Conservation (phyloP, 2,113 vertebrate genomes). For the Balaeniceps rex region DNA sequence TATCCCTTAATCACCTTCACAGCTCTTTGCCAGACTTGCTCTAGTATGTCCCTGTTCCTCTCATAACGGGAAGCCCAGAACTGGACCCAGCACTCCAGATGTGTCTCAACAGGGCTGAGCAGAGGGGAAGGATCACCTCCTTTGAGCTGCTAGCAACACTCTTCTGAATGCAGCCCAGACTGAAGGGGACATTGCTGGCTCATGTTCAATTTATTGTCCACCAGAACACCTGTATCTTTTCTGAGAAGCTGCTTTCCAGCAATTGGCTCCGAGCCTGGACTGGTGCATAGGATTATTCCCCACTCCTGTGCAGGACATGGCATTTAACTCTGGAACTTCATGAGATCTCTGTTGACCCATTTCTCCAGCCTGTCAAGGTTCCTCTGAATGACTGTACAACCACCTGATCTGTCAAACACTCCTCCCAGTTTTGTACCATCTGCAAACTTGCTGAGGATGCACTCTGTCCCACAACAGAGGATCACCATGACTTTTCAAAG, state of each 20-base stretch:
- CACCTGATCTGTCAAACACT: background rate
- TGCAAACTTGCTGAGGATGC: background rate
- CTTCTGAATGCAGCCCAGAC: background rate
- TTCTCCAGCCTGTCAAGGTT: background rate
- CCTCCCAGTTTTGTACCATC: background rate
- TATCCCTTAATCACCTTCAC: background rate
- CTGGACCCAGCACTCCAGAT: background rate
- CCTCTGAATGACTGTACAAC: background rate
- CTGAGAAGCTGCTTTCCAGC: background rate
- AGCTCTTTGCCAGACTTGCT: background rate
- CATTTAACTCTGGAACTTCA: background rate
- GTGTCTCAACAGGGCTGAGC: background rate
- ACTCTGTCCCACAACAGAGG: background rate
- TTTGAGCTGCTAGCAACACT: background rate
- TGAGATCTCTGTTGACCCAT: background rate
- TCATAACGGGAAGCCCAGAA: background rate
- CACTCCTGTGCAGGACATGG: background rate
- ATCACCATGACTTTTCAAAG: background rate
- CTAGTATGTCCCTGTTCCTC: background rate
- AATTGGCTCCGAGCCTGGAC: background rate
- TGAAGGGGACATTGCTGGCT: background rate
- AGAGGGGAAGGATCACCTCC: background rate
- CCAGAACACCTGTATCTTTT: rapidly evolving
- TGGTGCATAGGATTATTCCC: background rate
- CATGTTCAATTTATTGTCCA: background rate